phyloP scores from a whole-genome alignment of 2,888 invertebrate genomes.

The Plebejus argus region DNA sequence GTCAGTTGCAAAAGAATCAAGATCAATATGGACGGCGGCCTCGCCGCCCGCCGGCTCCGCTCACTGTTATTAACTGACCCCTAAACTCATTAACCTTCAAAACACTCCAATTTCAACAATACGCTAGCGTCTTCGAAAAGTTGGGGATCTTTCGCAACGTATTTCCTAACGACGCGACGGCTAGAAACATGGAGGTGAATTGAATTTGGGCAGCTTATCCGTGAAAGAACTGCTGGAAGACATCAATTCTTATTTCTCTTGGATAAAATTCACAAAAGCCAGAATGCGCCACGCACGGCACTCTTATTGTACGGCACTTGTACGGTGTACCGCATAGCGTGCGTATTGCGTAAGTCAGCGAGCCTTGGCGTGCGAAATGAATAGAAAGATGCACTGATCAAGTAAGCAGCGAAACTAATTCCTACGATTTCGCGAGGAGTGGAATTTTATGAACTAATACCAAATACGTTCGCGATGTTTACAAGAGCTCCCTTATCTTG shows the following conservation, averaged over 20 bases:
- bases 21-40: slow-evolving; percentile 23
- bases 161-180: neutral
- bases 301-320: neutral
- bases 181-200: neutral
- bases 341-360: neutral
- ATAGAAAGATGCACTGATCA: neutral
- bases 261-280: neutral
- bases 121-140: slow-evolving; percentile 12
- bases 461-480: neutral
- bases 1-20: slow-evolving; percentile 18
- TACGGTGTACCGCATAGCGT: neutral
- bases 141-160: neutral
- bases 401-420: neutral
- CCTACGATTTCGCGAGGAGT: neutral
- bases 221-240: neutral
- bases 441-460: too few relatives aligned
- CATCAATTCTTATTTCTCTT: neutral
- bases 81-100: slow-evolving; percentile 18
- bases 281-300: neutral
- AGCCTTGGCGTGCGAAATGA: slow-evolving; percentile 15
- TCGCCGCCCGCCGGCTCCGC: neutral
- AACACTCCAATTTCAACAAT: slow-evolving; percentile 13
- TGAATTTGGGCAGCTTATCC: neutral
- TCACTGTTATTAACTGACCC: slow-evolving; percentile 7
- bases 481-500: neutral